These are phyloP conservation scores for Bothrops alternatus DNA, from an alignment of 2,797 vertebrate species.

Conservation along the genomic window DNA sequence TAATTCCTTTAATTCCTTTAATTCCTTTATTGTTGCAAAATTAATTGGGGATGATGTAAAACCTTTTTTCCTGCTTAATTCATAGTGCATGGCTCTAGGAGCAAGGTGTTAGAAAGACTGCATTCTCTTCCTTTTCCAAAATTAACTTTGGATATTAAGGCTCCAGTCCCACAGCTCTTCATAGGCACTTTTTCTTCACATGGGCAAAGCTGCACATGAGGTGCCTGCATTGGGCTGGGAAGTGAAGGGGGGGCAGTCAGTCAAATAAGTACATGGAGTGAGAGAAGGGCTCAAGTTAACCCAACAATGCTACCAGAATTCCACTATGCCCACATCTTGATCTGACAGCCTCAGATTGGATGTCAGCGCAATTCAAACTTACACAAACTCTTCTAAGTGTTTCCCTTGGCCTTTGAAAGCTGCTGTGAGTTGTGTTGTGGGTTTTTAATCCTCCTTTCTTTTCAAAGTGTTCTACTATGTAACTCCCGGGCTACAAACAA, in stretches of 20 bases:
- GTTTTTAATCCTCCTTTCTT: background rate
- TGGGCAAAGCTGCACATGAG: background rate
- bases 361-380: background rate
- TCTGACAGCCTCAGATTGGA: background rate
- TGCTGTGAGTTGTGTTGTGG: conserved; percentile 2
- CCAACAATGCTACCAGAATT: background rate
- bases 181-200: background rate
- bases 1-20: background rate
- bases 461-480: background rate
- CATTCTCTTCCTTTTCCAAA: background rate
- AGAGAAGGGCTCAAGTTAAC: background rate
- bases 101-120: background rate
- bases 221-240: background rate
- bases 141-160: background rate
- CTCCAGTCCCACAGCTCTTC: background rate
- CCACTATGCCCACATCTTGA: background rate
- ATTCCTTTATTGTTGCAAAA: background rate
- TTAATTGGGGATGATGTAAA: background rate
- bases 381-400: background rate
- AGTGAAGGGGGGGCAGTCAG: background rate
- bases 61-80: background rate
- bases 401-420: conserved; percentile 21
- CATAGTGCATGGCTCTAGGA: background rate
- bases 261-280: too few relatives aligned
- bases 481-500: conserved; percentile 25